Percentiles rank a stretch among this genome's conserved stretches.
Conservation (phyloP, 2,113 vertebrate species). For the Phylloscopus whistleri region DNA sequence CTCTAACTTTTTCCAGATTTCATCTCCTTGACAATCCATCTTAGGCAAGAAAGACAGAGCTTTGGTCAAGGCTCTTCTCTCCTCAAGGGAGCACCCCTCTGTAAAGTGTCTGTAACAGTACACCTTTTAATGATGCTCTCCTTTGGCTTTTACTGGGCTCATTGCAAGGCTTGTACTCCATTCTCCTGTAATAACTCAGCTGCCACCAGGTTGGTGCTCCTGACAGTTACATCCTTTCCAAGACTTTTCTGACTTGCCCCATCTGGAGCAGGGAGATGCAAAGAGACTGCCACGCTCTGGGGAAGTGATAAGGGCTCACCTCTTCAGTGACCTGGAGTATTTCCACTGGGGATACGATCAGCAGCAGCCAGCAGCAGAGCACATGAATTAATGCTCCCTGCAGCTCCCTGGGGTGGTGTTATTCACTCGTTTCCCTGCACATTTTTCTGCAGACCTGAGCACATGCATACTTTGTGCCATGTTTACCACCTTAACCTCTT, state of each 20-base stretch:
- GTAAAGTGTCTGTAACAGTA: neutral
- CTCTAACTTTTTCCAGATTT: neutral
- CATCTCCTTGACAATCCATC: neutral
- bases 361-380: constrained; percentile 14
- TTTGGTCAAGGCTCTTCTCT: neutral
- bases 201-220: constrained; percentile 11
- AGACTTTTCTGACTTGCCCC: constrained; percentile 18
- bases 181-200: constrained; percentile 56
- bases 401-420: constrained; percentile 20
- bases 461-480: neutral
- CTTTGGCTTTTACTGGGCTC: constrained; percentile 5
- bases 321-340: constrained; percentile 10
- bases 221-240: constrained; percentile 32
- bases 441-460: neutral
- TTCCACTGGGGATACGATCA: neutral
- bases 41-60: neutral
- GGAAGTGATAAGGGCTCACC: constrained; percentile 38
- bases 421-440: neutral
- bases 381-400: constrained; percentile 20
- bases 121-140: constrained; percentile 27
- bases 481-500: constrained; percentile 6
- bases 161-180: constrained; percentile 21
- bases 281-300: neutral
- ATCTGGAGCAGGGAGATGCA: constrained; percentile 38
- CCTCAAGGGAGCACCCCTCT: neutral